Evolutionary conservation across 2,888 invertebrate species (phyloP).

Genomic region (Ecliptopera silaceata): DNA sequence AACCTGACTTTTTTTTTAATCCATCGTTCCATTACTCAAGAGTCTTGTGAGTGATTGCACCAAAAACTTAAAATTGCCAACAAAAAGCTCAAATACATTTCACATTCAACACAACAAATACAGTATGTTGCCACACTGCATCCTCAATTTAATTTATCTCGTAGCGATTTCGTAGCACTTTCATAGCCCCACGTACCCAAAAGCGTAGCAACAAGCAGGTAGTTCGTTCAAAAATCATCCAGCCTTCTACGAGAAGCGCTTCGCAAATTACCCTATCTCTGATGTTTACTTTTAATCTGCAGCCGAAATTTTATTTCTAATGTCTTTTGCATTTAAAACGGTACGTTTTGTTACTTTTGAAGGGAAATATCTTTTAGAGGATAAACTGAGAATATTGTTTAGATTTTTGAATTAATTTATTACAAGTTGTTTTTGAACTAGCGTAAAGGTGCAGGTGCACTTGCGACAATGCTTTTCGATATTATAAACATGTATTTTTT

Average conservation of each 20-base stretch:
- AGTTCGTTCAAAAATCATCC: conserved; percentile 79
- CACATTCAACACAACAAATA: too few species aligned
- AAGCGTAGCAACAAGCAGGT: conserved; percentile 60
- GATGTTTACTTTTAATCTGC: conserved; percentile 80
- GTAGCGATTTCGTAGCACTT: conserved; percentile 18
- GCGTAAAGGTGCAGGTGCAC: too few species aligned
- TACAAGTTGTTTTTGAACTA: too few species aligned
- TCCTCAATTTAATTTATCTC: too few species aligned
- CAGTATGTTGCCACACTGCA: too few species aligned
- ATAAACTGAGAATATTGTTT: background rate
- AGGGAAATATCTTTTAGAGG: background rate
- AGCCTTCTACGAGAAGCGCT: conserved; percentile 63
- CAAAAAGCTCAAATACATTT: too few species aligned
- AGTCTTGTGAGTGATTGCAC: too few species aligned
- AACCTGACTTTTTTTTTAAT: too few species aligned
- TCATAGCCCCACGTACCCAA: conserved; percentile 47
- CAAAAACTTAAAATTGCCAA: too few species aligned
- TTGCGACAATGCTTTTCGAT: too few species aligned
- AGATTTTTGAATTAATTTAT: background rate
- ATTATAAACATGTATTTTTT: too few species aligned
- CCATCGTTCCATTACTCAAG: too few species aligned
- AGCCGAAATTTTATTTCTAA: conserved; percentile 74
- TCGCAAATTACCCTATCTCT: conserved; percentile 63
- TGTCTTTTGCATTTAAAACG: conserved; percentile 48
- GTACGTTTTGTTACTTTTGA: conserved; percentile 33